Conservation (phyloP, 2,113 vertebrate species). For the Silurus asotus region DNA sequence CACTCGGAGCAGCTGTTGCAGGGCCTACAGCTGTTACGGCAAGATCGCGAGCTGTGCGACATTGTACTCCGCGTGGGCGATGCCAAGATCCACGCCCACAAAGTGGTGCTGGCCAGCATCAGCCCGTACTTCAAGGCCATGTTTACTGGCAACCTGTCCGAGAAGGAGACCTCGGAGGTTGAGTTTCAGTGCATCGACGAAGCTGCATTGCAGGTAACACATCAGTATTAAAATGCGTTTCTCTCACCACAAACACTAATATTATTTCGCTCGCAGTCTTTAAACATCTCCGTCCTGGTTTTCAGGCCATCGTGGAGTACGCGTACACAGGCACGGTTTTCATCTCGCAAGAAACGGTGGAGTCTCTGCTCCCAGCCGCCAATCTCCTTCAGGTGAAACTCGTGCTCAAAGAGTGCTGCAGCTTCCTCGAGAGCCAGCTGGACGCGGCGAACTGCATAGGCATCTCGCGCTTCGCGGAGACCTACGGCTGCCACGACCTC, state of each 20-base stretch:
- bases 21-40: conserved; percentile 93
- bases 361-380: conserved; percentile 94
- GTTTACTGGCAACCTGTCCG: conserved; percentile 95
- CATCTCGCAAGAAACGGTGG: conserved; percentile 96
- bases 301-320: conserved; percentile 93
- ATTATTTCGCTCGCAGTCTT: no score
- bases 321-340: conserved; percentile 96
- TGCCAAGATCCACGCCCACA: conserved; percentile 96
- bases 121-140: conserved; percentile 99
- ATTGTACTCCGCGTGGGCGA: conserved; percentile 92
- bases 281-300: conserved; percentile 14
- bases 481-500: conserved; percentile 93
- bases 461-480: conserved; percentile 96
- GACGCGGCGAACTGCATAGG: conserved; percentile 97
- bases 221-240: no score
- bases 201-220: conserved; percentile 83
- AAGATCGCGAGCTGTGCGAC: conserved; percentile 95
- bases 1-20: conserved; percentile 98
- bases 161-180: conserved; percentile 95
- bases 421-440: conserved; percentile 93
- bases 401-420: conserved; percentile 94
- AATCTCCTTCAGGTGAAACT: conserved; percentile 96
- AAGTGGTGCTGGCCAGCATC: conserved; percentile 95
- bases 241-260: background rate
- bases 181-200: conserved; percentile 96